These are phyloP conservation scores for Heteropelma amictum DNA, from an alignment of 2,888 invertebrate species.

Conservation along the genomic window DNA sequence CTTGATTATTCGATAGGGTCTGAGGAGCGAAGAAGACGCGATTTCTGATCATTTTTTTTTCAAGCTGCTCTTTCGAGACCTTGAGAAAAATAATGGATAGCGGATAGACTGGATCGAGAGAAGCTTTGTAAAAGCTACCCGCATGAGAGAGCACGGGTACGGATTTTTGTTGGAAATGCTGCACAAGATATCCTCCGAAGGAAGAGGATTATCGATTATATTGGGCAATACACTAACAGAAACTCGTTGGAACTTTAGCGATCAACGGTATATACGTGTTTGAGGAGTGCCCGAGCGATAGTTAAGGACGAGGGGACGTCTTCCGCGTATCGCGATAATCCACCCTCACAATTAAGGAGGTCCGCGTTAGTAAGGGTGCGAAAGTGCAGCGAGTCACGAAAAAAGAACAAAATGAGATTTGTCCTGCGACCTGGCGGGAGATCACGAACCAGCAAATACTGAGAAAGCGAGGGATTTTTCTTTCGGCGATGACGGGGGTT, in stretches of 20 bases:
- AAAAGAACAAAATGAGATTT: slow-evolving; percentile 24
- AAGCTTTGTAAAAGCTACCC: too few relatives aligned
- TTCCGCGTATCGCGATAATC: slow-evolving; percentile 44
- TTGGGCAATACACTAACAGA: slow-evolving; percentile 53
- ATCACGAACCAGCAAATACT: not conserved
- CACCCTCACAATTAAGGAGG: slow-evolving; percentile 58
- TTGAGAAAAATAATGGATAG: too few relatives aligned
- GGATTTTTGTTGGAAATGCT: too few relatives aligned
- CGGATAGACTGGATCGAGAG: too few relatives aligned
- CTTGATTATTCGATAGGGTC: too few relatives aligned
- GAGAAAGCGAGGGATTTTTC: not conserved
- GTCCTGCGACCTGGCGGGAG: slow-evolving; percentile 30
- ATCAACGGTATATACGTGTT: slow-evolving; percentile 39
- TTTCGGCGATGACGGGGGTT: not conserved
- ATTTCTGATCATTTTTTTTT: too few relatives aligned
- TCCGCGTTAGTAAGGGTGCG: slow-evolving; percentile 28
- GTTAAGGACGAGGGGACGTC: slow-evolving; percentile 8
- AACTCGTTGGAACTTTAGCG: slow-evolving; percentile 59
- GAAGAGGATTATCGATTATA: slow-evolving; percentile 36
- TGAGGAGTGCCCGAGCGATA: not conserved
- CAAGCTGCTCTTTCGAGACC: too few relatives aligned
- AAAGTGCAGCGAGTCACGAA: slow-evolving; percentile 16
- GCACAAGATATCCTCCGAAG: slow-evolving; percentile 7
- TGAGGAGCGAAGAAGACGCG: too few relatives aligned
- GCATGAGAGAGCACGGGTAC: too few relatives aligned